Percentiles rank a stretch among this genome's conserved stretches.
Conservation (phyloP, 1,140 invertebrate species). For the Halictus rubicundus region DNA sequence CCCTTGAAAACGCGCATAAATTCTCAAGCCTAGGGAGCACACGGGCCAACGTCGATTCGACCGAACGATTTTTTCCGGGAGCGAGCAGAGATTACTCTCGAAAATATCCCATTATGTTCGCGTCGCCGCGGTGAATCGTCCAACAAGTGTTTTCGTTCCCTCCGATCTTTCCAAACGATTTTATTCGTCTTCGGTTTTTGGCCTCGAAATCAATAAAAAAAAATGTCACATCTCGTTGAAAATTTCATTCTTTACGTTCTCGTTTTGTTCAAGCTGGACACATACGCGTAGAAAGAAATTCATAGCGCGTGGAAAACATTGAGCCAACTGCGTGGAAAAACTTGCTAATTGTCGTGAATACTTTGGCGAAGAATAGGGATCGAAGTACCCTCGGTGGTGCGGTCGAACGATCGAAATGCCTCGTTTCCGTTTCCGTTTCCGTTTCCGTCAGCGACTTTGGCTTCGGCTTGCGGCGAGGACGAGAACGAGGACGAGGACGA, state of each 20-base stretch:
- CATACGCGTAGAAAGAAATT: too few species aligned
- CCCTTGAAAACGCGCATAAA: constrained; percentile 69
- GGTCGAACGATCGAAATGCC: neutral
- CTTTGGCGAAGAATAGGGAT: too few species aligned
- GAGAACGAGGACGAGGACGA: neutral
- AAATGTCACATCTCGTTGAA: too few species aligned
- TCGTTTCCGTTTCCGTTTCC: neutral
- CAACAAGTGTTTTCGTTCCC: constrained; percentile 42
- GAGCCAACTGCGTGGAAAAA: too few species aligned
- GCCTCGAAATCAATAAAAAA: too few species aligned
- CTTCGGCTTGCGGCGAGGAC: neutral
- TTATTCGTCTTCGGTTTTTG: neutral
- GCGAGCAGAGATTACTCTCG: constrained; percentile 51
- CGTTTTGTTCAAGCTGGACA: too few species aligned
- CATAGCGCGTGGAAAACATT: too few species aligned
- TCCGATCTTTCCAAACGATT: neutral
- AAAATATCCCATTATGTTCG: constrained; percentile 47
- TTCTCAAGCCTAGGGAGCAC: constrained; percentile 48
- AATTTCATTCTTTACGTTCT: too few species aligned
- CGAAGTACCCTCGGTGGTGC: neutral
- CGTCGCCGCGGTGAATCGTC: constrained; percentile 31
- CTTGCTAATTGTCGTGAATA: too few species aligned
- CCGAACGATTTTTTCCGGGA: too few species aligned
- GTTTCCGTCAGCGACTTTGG: neutral
- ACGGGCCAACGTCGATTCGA: constrained; percentile 7